Percentiles rank a stretch among this genome's conserved stretches.
These are phyloP conservation scores for Lepas anatifera DNA, from an alignment of 2,888 invertebrate species.

Conservation along the genomic window DNA sequence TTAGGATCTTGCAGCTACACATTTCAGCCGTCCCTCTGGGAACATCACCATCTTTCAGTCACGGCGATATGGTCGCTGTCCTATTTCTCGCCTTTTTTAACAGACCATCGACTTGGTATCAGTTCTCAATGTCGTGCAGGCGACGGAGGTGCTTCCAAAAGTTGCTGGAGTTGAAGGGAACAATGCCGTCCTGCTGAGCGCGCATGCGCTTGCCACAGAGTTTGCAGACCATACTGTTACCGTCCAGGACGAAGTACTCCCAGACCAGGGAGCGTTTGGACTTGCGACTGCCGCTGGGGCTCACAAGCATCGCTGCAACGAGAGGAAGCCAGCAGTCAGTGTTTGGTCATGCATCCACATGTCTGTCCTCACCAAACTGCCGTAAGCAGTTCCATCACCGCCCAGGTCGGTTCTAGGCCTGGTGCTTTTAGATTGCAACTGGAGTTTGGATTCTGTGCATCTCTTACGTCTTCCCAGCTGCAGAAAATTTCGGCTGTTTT, in stretches of 20 bases:
- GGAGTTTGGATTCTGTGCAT: too few species aligned
- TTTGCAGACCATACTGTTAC: not conserved
- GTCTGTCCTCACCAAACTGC: not conserved
- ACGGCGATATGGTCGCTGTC: too few species aligned
- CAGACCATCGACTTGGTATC: too few species aligned
- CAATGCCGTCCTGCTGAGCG: not conserved
- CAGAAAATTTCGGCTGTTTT: too few species aligned
- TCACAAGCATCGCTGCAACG: not conserved
- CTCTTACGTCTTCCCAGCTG: too few species aligned
- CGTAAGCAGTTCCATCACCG: not conserved
- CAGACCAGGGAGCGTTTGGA: not conserved
- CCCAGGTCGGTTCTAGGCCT: not conserved
- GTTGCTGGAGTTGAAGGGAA: conserved; percentile 4
- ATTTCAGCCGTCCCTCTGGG: too few species aligned
- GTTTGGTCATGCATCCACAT: too few species aligned
- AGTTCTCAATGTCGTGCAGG: conserved; percentile 5
- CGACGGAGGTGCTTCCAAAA: not conserved
- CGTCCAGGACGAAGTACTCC: not conserved
- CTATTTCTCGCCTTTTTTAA: too few species aligned
- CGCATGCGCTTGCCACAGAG: not conserved
- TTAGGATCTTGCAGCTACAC: too few species aligned
- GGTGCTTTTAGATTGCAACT: too few species aligned
- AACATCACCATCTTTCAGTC: too few species aligned
- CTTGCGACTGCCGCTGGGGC: not conserved
- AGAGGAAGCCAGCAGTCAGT: not conserved